Evolutionary conservation across 2,797 vertebrate species (phyloP), one percentile per base, ranked within the genome.

Genomic region (Intellagama lesueurii): DNA sequence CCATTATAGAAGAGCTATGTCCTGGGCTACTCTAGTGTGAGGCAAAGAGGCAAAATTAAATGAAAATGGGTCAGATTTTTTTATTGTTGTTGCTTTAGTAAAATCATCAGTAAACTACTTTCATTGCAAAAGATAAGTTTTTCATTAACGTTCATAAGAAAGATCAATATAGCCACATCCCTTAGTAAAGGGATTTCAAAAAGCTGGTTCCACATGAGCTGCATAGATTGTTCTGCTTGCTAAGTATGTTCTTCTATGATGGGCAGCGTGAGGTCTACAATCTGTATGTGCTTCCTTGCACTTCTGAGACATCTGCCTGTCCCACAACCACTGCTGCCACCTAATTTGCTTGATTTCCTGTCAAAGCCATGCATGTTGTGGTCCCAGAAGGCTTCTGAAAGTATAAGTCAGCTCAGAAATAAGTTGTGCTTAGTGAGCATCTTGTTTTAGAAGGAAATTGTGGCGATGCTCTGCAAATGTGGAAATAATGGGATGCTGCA

Each of bases 61-160:
- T 22, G 14, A 17, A 19, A 35, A 2, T 76, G n/a, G 24, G 24
- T 11, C 12, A 17, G 16, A 7, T 66, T 17, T 49, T 26, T 69
- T n/a, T 76, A 8, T 40, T 75, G 16, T 22, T 75, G 30, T 19
- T 75, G 17, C 7, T 22, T 75, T 75, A 28, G 19, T 76, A 72
- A 72, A 72, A 72, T n/a, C 8, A n/a, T 8, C 11, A 70, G 28
- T 70, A n/a, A 70, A 9, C 69, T 11, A 28, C 7, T 30, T 70
- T 30, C 28, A 70, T 70, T 30, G 11, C 11, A 70, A 70, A 70
- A 52, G 8, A 52, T 7, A 52, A 52, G 78, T 87, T 91, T n/a
- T 82, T 90, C 86, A 94, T 95, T 94, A 92, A 87, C 76, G 85
- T 60, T 69, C 30, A 90, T 35, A 93, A 89, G 82, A 68, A 88